Percentiles rank a stretch among this genome's conserved stretches.
These are phyloP conservation scores for Eupithecia subfuscata DNA, from an alignment of 2,888 invertebrate species.

Conservation along the genomic window DNA sequence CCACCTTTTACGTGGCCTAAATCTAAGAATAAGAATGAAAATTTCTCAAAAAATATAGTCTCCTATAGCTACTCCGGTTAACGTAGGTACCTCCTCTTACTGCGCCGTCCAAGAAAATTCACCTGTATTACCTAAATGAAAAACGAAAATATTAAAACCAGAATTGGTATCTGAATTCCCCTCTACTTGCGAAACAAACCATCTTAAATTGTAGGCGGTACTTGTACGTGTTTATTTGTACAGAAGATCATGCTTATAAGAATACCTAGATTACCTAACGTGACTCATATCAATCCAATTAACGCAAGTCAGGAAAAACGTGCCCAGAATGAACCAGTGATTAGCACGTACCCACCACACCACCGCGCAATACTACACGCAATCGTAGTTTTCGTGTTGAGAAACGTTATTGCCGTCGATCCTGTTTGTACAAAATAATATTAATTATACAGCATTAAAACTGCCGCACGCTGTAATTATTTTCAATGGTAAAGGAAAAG, in stretches of 20 bases:
- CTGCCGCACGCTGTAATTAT: not conserved
- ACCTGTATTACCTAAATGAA: too few relatives aligned
- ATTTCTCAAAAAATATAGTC: too few relatives aligned
- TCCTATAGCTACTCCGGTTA: too few relatives aligned
- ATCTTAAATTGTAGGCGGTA: too few relatives aligned
- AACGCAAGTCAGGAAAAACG: conserved; percentile 1
- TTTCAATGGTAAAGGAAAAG: not conserved
- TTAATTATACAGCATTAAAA: not conserved
- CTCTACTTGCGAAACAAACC: too few relatives aligned
- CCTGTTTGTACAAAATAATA: not conserved
- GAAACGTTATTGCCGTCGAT: not conserved
- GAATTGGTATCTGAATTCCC: too few relatives aligned
- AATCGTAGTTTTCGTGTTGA: not conserved
- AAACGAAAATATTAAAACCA: too few relatives aligned
- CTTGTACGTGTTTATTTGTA: not conserved
- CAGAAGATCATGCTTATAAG: not conserved
- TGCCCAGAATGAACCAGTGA: not conserved
- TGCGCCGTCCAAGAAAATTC: too few relatives aligned
- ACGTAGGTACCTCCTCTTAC: too few relatives aligned
- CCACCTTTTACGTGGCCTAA: too few relatives aligned
- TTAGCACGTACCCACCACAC: conserved; percentile 3
- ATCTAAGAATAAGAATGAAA: too few relatives aligned
- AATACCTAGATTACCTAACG: not conserved
- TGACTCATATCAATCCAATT: conserved; percentile 3
- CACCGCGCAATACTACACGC: not conserved